These are phyloP conservation scores for Solen grandis DNA, from an alignment of 1,140 invertebrate genomes.

Conservation along the genomic window DNA sequence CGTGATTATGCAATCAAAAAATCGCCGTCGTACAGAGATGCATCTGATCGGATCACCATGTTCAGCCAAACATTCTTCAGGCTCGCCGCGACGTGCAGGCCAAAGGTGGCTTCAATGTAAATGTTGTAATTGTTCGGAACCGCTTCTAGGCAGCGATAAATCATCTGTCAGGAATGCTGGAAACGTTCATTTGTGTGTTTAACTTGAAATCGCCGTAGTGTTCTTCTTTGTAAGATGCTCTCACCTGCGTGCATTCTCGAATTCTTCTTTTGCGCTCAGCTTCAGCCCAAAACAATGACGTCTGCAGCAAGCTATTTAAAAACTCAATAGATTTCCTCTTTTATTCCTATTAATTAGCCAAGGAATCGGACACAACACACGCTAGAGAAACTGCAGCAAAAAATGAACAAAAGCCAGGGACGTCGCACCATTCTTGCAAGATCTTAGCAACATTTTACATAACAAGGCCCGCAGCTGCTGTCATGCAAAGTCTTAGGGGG, in stretches of 20 bases:
- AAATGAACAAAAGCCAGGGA: conserved; percentile 56
- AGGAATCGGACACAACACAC: conserved; percentile 52
- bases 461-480: conserved; percentile 48
- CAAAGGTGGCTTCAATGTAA: conserved; percentile 50
- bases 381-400: conserved; percentile 48
- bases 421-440: conserved; percentile 35
- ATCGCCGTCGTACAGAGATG: conserved; percentile 24
- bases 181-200: conserved; percentile 54
- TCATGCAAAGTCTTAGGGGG: conserved; percentile 25
- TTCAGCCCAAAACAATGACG: conserved; percentile 50
- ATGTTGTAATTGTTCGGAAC: conserved; percentile 51
- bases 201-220: conserved; percentile 43
- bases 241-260: conserved; percentile 54
- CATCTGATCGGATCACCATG: background rate
- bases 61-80: conserved; percentile 6
- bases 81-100: conserved; percentile 28
- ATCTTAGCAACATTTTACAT: conserved; percentile 55
- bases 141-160: conserved; percentile 55
- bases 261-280: conserved; percentile 40
- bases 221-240: conserved; percentile 34
- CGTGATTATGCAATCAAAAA: conserved; percentile 56
- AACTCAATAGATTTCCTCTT: conserved; percentile 58
- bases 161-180: conserved; percentile 45
- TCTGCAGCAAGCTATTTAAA: conserved; percentile 54
- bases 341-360: conserved; percentile 61